These are phyloP conservation scores for Cricetomys ansorgei DNA, from an alignment of 2,113 vertebrate species.

Conservation along the genomic window DNA sequence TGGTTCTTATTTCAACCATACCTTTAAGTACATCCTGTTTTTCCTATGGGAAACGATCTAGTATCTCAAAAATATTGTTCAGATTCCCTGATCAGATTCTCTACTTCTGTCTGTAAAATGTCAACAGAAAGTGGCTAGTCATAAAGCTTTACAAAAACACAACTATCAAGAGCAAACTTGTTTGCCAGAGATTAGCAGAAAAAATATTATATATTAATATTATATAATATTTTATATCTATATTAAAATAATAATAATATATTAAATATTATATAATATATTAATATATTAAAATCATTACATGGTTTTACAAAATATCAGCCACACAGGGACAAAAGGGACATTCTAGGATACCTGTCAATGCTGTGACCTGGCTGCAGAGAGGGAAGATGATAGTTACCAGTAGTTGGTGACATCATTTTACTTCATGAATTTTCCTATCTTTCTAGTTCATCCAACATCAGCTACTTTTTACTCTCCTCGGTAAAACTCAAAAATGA, in stretches of 20 bases:
- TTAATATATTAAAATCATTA: no score
- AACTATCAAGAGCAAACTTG: neutral
- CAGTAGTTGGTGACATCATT: neutral
- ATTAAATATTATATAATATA: no score
- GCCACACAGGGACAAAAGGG: neutral
- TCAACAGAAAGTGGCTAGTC: neutral
- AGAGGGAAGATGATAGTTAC: neutral
- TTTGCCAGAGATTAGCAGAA: neutral
- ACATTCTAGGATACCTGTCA: neutral
- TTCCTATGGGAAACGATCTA: neutral
- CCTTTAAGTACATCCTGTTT: neutral
- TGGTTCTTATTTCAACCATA: neutral
- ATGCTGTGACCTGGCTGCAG: neutral
- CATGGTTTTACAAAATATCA: neutral
- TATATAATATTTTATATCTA: no score
- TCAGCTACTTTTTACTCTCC: neutral
- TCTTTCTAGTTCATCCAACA: neutral
- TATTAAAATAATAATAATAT: no score
- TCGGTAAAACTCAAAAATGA: neutral
- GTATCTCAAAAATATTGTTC: neutral
- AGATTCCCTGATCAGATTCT: no score
- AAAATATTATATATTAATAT: no score
- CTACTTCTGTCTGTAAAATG: neutral
- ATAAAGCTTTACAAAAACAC: neutral
- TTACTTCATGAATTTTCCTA: neutral